Base-by-base conservation (phyloP, 30 jellyfish, hydroid and myxozoan genomes). In the Chrysaora quinquecirrha region DNA sequence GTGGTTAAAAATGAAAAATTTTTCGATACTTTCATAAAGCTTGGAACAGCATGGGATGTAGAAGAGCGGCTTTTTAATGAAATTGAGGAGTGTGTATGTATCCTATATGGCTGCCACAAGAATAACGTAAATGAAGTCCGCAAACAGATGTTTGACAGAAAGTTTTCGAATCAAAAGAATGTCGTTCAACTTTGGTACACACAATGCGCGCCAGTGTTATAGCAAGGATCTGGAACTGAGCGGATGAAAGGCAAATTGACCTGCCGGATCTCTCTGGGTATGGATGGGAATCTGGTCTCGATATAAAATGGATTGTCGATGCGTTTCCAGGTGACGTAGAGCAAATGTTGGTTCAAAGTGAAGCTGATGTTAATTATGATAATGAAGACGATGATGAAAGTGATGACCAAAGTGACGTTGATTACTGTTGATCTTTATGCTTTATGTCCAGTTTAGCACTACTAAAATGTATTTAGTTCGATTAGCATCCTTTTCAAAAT, bases 211-310 rank as follows among this genome's bases (percentile, higher is more conserved):
- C 76, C 14, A 71, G 34, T 46, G 30, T 32, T 29, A 29, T 71
- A 22, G 83, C 78, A 19, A 71, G 78, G 34, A 71, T 71, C 27
- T 71, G 83, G 83, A 71, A 71, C 11, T 35, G 14, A 28, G 48
- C 30, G 9, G 78, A 46, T 34, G 32, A 34, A 71, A 63, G 72
- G 12, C 22, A 3, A 12, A 12, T 31, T 71, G 21, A 31, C 30
- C 11, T 66, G 64, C 78, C 83, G 7, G 76, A 34, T 63, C 83
- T 71, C 27, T 27, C 25, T 28, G 30, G 20, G 32, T 32, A 29
- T 71, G 75, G 83, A 20, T 71, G 83, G 83, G 28, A 24, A 29
- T 3, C 3, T 20, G 30, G 20, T n/a, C 32, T 30, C 4, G 20
- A 30, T 3, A 71, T 71, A 38, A 21, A 71, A 71, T 71, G 83